Evolutionary conservation across 2,888 invertebrate genomes (phyloP).

Genomic region (Podabrus alpinus): DNA sequence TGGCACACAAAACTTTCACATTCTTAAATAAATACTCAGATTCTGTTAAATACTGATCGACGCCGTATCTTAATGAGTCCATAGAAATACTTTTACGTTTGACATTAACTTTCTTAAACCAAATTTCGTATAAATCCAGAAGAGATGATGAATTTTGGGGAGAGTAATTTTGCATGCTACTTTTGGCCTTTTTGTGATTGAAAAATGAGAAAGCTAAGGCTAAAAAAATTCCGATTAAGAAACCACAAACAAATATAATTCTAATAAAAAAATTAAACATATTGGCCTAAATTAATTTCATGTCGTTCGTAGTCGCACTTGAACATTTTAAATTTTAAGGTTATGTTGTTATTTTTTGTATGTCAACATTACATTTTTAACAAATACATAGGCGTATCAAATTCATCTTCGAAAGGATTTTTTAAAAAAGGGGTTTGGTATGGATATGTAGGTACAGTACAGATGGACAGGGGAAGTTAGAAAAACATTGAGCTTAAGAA

Average conservation of each 20-base stretch:
- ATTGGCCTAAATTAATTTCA: neutral
- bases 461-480: neutral
- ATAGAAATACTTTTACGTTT: conserved; percentile 12
- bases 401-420: neutral
- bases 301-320: neutral
- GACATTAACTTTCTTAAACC: conserved; percentile 12
- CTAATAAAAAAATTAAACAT: conserved; percentile 14
- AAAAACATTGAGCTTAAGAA: neutral
- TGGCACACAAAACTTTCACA: conserved; percentile 38
- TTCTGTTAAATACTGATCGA: conserved; percentile 29
- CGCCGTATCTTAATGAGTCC: conserved; percentile 19
- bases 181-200: neutral
- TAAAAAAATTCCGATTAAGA: conserved; percentile 7
- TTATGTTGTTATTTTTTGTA: neutral
- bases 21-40: conserved; percentile 38
- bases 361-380: neutral
- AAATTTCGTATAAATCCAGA: conserved; percentile 15
- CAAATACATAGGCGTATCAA: neutral
- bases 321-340: conserved; percentile 5
- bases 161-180: neutral
- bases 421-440: no score
- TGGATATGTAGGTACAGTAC: no score
- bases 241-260: conserved; percentile 15
- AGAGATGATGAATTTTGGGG: neutral
- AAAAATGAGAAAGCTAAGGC: conserved; percentile 5